A percentile compares a stretch with the other conserved stretches of the same genome.
phyloP scores from a whole-genome alignment of 1,140 invertebrate species.

The Antheraea pernyi region DNA sequence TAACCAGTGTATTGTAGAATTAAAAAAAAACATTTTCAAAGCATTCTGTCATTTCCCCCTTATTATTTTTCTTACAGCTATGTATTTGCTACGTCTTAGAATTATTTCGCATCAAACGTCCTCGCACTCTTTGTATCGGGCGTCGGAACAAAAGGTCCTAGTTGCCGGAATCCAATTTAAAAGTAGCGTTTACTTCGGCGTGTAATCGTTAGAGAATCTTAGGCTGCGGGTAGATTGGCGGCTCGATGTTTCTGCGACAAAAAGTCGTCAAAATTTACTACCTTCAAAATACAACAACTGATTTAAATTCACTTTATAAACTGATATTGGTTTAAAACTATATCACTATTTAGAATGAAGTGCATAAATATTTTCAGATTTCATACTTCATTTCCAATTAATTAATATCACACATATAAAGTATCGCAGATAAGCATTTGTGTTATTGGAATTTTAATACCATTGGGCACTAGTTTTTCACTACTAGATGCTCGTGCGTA shows the following conservation, averaged over 20 bases:
- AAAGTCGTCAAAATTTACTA: not conserved
- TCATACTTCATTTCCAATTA: no score
- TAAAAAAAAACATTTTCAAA: no score
- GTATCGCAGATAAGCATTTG: no score
- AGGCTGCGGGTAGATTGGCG: not conserved
- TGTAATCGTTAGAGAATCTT: conserved; percentile 31
- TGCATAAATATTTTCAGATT: no score
- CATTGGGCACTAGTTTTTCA: no score
- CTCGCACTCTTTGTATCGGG: conserved; percentile 12
- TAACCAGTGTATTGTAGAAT: no score
- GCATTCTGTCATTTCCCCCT: not conserved
- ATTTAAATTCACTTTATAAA: no score
- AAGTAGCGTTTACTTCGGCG: conserved; percentile 38
- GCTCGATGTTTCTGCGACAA: not conserved
- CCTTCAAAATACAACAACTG: no score
- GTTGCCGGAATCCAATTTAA: conserved; percentile 45
- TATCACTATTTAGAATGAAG: no score
- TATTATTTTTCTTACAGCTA: not conserved
- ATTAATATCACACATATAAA: no score
- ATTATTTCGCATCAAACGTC: conserved; percentile 15
- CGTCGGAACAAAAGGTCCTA: conserved; percentile 33
- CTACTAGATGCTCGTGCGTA: not conserved
- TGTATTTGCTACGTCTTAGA: not conserved
- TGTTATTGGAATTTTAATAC: no score
- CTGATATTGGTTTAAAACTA: no score